Conservation (phyloP, 2,888 invertebrate species). For the Leptinotarsa peninsularis region DNA sequence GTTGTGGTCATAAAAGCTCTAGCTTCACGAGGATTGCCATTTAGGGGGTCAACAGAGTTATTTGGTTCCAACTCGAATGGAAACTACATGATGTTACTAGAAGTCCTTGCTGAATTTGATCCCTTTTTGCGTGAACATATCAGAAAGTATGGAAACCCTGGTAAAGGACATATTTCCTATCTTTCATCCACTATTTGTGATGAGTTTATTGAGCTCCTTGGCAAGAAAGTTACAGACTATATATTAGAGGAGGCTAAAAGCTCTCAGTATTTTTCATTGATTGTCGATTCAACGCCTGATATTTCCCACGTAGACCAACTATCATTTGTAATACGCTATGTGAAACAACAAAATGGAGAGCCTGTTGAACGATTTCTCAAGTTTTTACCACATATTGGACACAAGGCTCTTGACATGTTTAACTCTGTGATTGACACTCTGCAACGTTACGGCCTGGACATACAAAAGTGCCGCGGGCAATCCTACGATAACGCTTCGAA, state of each 20-base stretch:
- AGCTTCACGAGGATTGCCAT: too few relatives aligned
- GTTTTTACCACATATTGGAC: background rate
- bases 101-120: too few relatives aligned
- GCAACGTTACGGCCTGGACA: conserved; percentile 4
- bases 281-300: background rate
- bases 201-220: conserved; percentile 1
- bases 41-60: too few relatives aligned
- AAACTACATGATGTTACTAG: too few relatives aligned
- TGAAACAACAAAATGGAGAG: conserved; percentile 1
- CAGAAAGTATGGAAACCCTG: too few relatives aligned
- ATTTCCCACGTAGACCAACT: conserved; percentile 1
- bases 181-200: too few relatives aligned
- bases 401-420: conserved; percentile 1
- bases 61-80: too few relatives aligned
- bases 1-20: too few relatives aligned
- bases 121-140: too few relatives aligned
- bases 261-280: background rate
- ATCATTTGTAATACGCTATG: conserved; percentile 10
- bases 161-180: too few relatives aligned
- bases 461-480: conserved; percentile 6
- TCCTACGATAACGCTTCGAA: background rate
- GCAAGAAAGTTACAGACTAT: background rate
- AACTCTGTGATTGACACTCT: conserved; percentile 4
- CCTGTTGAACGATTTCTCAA: background rate
- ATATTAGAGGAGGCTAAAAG: background rate